A percentile compares a stretch with the other conserved stretches of the same genome.
Conservation (phyloP, 1,140 invertebrate species). For the Hyles vespertilio region DNA sequence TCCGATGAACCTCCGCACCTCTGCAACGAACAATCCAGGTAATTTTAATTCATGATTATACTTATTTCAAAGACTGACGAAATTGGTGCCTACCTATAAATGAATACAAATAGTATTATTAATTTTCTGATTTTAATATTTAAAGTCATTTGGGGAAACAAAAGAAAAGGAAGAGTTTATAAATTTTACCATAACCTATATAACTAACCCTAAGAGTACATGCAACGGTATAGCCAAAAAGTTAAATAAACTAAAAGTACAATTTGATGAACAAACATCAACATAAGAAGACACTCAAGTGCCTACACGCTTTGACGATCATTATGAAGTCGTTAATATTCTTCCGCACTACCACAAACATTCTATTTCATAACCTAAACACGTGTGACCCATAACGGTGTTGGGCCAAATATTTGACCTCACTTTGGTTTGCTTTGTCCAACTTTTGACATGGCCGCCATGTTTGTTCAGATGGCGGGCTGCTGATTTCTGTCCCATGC, state of each 20-base stretch:
- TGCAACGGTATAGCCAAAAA: no score
- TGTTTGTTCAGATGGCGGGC: slow-evolving; percentile 56
- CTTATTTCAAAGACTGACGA: not conserved
- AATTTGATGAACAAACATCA: no score
- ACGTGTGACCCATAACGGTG: slow-evolving; percentile 37
- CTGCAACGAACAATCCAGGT: slow-evolving; percentile 78
- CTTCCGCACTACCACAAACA: not conserved
- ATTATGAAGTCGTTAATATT: no score
- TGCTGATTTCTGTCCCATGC: slow-evolving; percentile 82
- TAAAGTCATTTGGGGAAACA: not conserved
- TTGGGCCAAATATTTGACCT: slow-evolving; percentile 35
- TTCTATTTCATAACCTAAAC: slow-evolving; percentile 25
- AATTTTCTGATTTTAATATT: not conserved
- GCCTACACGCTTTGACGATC: no score
- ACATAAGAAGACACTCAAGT: no score
- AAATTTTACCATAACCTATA: no score
- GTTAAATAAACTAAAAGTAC: no score
- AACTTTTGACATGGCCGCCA: slow-evolving; percentile 12
- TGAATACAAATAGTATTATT: not conserved
- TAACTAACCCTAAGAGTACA: no score
- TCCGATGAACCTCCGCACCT: slow-evolving; percentile 88
- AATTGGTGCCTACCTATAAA: not conserved
- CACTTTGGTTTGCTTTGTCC: not conserved
- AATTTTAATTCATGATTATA: not conserved
- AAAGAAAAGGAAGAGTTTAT: not conserved